Evolutionary conservation across 2,888 invertebrate genomes (phyloP).

Genomic region (Drosophila nigricruria): DNA sequence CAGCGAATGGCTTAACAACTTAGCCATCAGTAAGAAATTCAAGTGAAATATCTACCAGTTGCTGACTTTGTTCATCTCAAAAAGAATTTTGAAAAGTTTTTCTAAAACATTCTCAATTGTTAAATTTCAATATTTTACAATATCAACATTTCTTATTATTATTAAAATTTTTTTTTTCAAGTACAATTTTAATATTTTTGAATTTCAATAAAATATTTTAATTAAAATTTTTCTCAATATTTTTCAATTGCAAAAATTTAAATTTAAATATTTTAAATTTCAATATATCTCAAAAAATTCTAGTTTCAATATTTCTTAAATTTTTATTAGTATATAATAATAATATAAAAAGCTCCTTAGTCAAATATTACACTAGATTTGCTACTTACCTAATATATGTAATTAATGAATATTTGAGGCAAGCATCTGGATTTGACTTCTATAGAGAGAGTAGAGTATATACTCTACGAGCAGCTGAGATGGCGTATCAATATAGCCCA

Average conservation of each 20-base stretch:
- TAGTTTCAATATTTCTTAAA: neutral
- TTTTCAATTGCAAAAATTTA: no score
- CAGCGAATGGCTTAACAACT: slow-evolving; percentile 8
- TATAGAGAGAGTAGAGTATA: no score
- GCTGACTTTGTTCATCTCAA: neutral
- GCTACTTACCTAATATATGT: no score
- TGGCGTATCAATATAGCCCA: slow-evolving; percentile 5
- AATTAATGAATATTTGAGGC: neutral
- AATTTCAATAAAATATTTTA: no score
- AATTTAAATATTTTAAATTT: no score
- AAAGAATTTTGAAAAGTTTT: neutral
- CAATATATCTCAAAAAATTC: no score
- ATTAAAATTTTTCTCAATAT: no score
- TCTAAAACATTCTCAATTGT: no score
- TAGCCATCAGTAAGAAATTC: neutral
- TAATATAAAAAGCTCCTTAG: neutral
- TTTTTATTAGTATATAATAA: neutral
- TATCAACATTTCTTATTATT: no score
- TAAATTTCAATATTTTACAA: no score
- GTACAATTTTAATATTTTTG: no score
- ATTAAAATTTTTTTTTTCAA: no score
- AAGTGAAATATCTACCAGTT: neutral
- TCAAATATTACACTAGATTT: neutral
- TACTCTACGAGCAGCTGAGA: neutral
- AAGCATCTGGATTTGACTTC: neutral